Conservation (phyloP, 1,140 invertebrate genomes). For the Leguminivora glycinivorella region DNA sequence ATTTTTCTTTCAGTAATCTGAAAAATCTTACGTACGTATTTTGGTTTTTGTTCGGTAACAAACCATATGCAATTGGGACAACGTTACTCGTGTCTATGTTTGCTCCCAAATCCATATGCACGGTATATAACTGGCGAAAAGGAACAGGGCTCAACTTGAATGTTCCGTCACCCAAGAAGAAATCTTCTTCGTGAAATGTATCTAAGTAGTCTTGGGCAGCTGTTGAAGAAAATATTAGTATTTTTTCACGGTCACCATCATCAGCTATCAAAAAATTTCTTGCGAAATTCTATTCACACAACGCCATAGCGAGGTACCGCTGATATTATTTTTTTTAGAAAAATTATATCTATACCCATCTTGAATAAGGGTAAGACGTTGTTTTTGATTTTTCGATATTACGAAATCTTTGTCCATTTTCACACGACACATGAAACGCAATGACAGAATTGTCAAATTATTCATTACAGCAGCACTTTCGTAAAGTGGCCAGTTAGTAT, state of each 20-base stretch:
- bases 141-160: constrained; percentile 1
- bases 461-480: no score
- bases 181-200: constrained; percentile 2
- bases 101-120: constrained; percentile 23
- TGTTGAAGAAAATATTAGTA: background rate
- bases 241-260: constrained; percentile 10
- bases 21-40: constrained; percentile 10
- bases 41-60: constrained; percentile 18
- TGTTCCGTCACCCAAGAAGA: constrained; percentile 23
- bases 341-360: no score
- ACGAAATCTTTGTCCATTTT: no score
- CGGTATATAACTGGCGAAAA: constrained; percentile 19
- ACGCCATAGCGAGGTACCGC: no score
- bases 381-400: no score
- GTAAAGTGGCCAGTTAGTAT: no score
- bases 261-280: constrained; percentile 14
- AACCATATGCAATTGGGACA: constrained; percentile 3
- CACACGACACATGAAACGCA: no score
- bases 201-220: background rate
- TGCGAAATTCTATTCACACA: no score
- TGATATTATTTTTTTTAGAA: no score
- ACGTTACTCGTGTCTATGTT: background rate
- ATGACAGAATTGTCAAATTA: no score
- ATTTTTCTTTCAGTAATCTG: constrained; percentile 19
- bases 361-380: no score